Evolutionary conservation across 2,113 vertebrate genomes (phyloP), one percentile per base, ranked within the genome.

Genomic region (Sinocyclocheilus anshuiensis): DNA sequence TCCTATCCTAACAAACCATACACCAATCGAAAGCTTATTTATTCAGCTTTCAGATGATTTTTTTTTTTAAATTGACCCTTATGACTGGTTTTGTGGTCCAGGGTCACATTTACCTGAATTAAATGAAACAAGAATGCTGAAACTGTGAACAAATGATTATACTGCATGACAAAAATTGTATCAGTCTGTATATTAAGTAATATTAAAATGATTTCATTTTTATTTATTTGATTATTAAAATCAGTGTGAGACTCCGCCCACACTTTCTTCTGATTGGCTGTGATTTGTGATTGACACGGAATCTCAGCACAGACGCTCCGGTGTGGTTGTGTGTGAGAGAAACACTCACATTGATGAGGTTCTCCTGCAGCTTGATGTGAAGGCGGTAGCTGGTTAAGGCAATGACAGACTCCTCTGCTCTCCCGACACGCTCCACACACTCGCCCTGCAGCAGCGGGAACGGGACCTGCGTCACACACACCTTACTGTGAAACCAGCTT

Each of bases 331-430:
- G 48, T 77, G 3, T 20, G 42, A 72, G 75, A 45, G 13, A 33
- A 29, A 63, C 22, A 74, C 98, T 97, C 92, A 98, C 98, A 50
- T 97, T 99, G 91, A 99, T 96, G 53, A 97, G 85, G 16, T 97
- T 97, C 88, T 98, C 97, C 92, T 97, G 99, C 92, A 97, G 98
- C 91, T 98, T 99, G 94, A 99, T 97, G 95, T 99, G 97, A 29
- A 99, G 96, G 88, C 98, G 96, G 92, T 99, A 99, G 93, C 96
- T 99, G 87, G 98, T 98, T 88, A 97, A 96, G 8, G 98, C 97
- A 85, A 99, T 97, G 93, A 99, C 92, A 83, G 97, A 97, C 77
- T 98, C 97, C 87, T 98, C 97, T 1, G 97, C 97, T 89, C 96
- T 95, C 33, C 97, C 97, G 57, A 99, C 97, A 2, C 96, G 98